Evolutionary conservation across 1,140 invertebrate species (phyloP), one percentile per base, ranked within the genome.

Genomic region (Anastatus disparis): DNA sequence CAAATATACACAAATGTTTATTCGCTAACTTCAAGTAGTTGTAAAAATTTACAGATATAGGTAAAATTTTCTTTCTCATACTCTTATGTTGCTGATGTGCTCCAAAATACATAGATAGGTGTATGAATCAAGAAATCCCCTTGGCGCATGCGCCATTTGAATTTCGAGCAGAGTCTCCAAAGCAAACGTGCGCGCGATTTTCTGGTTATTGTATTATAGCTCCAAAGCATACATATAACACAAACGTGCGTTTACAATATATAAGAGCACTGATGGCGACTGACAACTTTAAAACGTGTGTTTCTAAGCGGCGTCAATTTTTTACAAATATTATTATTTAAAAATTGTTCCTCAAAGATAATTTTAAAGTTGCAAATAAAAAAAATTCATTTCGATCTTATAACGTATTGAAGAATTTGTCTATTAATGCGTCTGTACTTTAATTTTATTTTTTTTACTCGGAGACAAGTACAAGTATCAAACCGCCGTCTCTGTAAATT

Each of bases 201-300:
- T 20, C 6, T 35, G 12, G 24, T 9, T 26, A 22, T 24, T 12
- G 24, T 48, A 35, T 15, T 63, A 24, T 38, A 35, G 20, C 29
- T 24, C 26, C 15, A 12, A 55, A 24, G 31, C 31, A 55, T 22
- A 42, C 50, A n/a, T n/a, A n/a, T n/a, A n/a, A n/a, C n/a, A n/a
- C n/a, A n/a, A n/a, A 29, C 22, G 3, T 29, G 35, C 2, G 17
- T 31, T 10, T n/a, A n/a, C n/a, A n/a, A n/a, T n/a, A n/a, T n/a
- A n/a, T n/a, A n/a, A 31, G 55, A 65, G 20, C 13, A n/a, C 26
- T 74, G 78, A 85, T 85, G 83, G 82, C 82, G 81, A 83, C 81
- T 79, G 76, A 79, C 77, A 83, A 84, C 82, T 85, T 85, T 80
- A 78, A 85, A 85, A 84, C 78, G 81, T 82, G 79, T 84, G 81